phyloP scores from a whole-genome alignment of 2,797 vertebrate genomes.

The Girardinus metallicus region DNA sequence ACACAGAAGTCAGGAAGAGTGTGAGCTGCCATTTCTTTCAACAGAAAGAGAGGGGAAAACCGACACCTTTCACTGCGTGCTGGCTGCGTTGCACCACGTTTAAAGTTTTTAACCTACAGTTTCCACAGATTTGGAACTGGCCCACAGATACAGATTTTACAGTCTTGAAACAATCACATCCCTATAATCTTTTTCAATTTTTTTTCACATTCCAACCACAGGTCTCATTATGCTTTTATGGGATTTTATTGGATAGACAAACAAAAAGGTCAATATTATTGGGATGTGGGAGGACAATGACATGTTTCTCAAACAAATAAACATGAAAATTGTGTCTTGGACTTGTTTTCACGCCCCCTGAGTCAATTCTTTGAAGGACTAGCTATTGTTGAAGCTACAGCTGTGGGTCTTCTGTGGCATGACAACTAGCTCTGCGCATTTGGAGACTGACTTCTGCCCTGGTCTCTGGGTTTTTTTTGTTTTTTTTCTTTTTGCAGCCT shows the following conservation, averaged over 20 bases:
- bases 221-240: no score
- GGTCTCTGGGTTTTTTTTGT: neutral
- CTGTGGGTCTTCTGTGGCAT: neutral
- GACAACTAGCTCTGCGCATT: neutral
- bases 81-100: conserved; percentile 57
- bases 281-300: neutral
- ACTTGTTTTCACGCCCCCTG: neutral
- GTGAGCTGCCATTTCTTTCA: conserved; percentile 65
- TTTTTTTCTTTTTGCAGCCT: neutral
- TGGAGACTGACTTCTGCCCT: neutral
- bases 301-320: neutral
- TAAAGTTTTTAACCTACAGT: conserved; percentile 20
- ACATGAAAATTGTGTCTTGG: neutral
- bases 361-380: neutral
- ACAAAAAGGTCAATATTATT: neutral
- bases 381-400: neutral
- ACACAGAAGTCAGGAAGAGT: conserved; percentile 77
- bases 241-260: neutral
- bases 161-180: neutral
- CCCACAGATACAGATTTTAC: neutral
- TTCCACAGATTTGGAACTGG: neutral
- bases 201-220: conserved; percentile 3
- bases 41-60: conserved; percentile 63
- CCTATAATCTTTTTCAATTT: neutral
- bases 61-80: conserved; percentile 60